A percentile compares a stretch with the other conserved stretches of the same genome.
These are phyloP conservation scores for Panthera uncia DNA, from an alignment of 2,113 vertebrate genomes.

Conservation along the genomic window DNA sequence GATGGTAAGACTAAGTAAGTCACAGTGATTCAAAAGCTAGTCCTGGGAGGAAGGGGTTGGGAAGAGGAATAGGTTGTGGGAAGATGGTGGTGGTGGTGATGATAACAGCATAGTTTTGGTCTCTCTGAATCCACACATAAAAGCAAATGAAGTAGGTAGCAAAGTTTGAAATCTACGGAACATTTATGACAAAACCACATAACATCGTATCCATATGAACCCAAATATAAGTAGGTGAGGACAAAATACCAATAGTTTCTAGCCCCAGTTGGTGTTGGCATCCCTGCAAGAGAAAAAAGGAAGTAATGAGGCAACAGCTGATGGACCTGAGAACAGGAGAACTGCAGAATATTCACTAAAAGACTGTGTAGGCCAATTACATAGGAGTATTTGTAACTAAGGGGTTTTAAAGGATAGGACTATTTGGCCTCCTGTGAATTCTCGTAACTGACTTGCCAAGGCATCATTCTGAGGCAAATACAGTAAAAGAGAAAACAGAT, in stretches of 20 bases:
- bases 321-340: not conserved
- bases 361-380: not conserved
- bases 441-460: slow-evolving; percentile 10
- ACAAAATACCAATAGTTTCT: not conserved
- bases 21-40: not conserved
- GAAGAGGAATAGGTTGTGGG: not conserved
- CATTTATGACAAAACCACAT: not conserved
- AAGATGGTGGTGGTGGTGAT: not conserved
- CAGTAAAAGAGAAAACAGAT: not conserved
- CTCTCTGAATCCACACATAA: not conserved
- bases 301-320: not conserved
- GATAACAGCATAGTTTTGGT: not conserved
- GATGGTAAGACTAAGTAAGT: not conserved
- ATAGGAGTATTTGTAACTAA: not conserved
- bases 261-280: not conserved
- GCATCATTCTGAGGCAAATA: not conserved
- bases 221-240: not conserved
- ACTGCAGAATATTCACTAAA: not conserved
- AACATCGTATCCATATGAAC: not conserved
- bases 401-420: not conserved
- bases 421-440: not conserved
- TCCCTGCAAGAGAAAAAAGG: not conserved
- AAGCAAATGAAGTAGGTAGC: slow-evolving; percentile 19
- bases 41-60: not conserved
- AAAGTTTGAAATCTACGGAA: not conserved